Percentiles rank a stretch among this genome's conserved stretches.
These are phyloP conservation scores for Antrozous pallidus DNA, from an alignment of 2,797 vertebrate genomes.

Conservation along the genomic window DNA sequence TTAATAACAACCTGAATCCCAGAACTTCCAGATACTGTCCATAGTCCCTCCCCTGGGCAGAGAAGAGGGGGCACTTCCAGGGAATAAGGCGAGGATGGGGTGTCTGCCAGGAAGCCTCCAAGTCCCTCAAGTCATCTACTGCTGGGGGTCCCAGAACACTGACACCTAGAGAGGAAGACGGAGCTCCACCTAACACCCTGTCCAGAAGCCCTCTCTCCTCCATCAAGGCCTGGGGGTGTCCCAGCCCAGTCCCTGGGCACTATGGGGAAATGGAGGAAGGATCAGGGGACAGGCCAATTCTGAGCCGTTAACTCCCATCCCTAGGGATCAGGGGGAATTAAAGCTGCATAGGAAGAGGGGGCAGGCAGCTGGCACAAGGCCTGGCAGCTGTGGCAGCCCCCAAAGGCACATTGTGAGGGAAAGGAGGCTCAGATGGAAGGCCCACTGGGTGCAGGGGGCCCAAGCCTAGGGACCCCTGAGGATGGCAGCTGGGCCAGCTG, in stretches of 20 bases:
- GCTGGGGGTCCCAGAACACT: constrained; percentile 18
- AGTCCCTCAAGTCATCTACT: neutral
- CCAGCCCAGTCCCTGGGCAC: neutral
- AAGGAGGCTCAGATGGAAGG: constrained; percentile 68
- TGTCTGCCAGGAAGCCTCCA: constrained; percentile 20
- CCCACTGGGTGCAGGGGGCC: constrained; percentile 60
- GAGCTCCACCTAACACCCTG: neutral
- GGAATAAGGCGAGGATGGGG: neutral
- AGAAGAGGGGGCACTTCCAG: neutral
- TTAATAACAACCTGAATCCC: constrained; percentile 78
- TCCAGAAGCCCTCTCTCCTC: constrained; percentile 4
- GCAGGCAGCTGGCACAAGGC: constrained; percentile 48
- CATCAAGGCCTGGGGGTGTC: neutral
- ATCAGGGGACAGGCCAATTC: neutral
- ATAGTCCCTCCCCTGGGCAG: constrained; percentile 43
- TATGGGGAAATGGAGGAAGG: neutral
- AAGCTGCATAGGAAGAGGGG: constrained; percentile 77
- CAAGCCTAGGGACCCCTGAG: constrained; percentile 55
- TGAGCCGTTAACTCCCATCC: constrained; percentile 53
- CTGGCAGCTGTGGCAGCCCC: constrained; percentile 48
- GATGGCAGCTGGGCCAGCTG: constrained; percentile 75
- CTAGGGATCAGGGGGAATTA: constrained; percentile 50
- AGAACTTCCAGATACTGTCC: constrained; percentile 71
- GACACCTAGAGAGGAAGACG: neutral
- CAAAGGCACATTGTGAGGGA: constrained; percentile 78